A percentile compares a stretch with the other conserved stretches of the same genome.
phyloP scores from a whole-genome alignment of 2,113 vertebrate genomes.

The Otolemur garnettii region DNA sequence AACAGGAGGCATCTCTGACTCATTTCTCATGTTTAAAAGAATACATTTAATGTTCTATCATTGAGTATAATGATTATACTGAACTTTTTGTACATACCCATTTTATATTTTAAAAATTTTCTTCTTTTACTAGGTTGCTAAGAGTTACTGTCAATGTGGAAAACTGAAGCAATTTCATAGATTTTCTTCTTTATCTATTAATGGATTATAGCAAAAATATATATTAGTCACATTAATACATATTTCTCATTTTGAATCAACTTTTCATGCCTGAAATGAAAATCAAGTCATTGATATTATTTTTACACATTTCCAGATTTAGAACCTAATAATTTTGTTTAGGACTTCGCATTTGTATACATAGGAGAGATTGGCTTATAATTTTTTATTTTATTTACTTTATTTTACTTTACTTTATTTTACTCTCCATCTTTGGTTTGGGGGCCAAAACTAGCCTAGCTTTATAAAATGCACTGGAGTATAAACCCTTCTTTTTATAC shows the following conservation, averaged over 20 bases:
- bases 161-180: background rate
- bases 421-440: background rate
- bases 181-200: background rate
- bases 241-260: too few relatives aligned
- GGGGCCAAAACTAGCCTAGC: background rate
- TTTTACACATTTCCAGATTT: background rate
- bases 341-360: background rate
- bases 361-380: too few relatives aligned
- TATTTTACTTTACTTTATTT: too few relatives aligned
- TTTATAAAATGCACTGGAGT: background rate
- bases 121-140: background rate
- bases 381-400: too few relatives aligned
- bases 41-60: background rate
- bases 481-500: background rate
- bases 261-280: background rate
- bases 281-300: background rate
- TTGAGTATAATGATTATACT: background rate
- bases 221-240: background rate
- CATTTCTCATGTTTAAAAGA: background rate
- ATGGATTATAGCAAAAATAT: too few relatives aligned
- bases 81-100: background rate
- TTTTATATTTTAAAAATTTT: background rate
- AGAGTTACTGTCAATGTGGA: background rate
- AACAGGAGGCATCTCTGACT: background rate
- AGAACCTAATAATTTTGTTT: background rate